Percentiles rank a stretch among this genome's conserved stretches.
Conservation (phyloP, 2,113 vertebrate species). For the Oplegnathus fasciatus region DNA sequence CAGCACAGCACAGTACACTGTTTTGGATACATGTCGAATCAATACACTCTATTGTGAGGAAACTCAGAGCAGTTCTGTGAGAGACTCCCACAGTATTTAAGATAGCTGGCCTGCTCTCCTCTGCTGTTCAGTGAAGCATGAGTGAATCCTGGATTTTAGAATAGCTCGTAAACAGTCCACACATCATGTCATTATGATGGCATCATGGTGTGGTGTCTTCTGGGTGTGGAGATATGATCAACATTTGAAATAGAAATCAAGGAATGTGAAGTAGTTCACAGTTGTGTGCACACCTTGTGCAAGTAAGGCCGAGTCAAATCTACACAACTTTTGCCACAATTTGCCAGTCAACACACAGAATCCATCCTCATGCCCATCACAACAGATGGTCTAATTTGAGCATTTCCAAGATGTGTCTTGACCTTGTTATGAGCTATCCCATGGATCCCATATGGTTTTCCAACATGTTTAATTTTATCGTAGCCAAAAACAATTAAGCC, state of each 20-base stretch:
- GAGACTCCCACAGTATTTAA: conserved; percentile 65
- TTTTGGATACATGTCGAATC: conserved; percentile 69
- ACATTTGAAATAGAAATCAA: background rate
- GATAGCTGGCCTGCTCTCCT: conserved; percentile 47
- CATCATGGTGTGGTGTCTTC: background rate
- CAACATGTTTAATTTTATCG: too few relatives aligned
- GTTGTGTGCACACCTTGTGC: background rate
- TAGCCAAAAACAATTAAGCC: too few relatives aligned
- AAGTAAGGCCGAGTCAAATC: background rate
- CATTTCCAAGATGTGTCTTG: too few relatives aligned
- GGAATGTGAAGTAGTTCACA: background rate
- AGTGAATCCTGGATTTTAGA: conserved; percentile 50
- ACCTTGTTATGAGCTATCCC: too few relatives aligned
- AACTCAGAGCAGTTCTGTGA: conserved; percentile 57
- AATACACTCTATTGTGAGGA: conserved; percentile 74
- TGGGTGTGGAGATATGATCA: background rate
- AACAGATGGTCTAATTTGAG: too few relatives aligned
- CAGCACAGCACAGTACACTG: conserved; percentile 41
- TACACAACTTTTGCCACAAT: background rate
- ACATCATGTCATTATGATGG: too few relatives aligned
- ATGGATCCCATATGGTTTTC: too few relatives aligned
- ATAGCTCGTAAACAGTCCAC: background rate
- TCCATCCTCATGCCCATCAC: background rate
- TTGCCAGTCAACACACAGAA: background rate
- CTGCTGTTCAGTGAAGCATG: conserved; percentile 61